Evolutionary conservation across 2,797 vertebrate species (phyloP), one percentile per base, ranked within the genome.

Genomic region (Chaunax sp.): DNA sequence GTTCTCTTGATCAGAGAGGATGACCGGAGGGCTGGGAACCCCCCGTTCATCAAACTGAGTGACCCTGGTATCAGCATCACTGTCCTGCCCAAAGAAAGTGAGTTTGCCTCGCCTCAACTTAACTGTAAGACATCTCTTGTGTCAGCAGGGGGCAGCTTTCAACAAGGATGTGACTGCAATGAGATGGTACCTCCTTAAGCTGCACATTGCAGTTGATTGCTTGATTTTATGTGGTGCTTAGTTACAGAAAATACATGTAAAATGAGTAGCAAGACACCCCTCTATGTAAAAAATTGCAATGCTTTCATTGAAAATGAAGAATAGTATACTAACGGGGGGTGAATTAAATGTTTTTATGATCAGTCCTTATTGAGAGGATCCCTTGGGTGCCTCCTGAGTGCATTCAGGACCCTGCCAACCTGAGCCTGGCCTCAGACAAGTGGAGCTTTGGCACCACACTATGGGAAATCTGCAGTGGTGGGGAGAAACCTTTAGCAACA

Each of bases 401-500:
- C 65, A 90, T 98, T 44, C 94, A 95, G 66, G 96, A 96, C 81
- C 89, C 94, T 23, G 94, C 91, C 78, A 95, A 92, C 72, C 86
- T 97, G 69, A 96, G 89, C 86, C 85, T 95, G 73, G 94, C 95
- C 19, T 92, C 94, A 59, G 98, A 99, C 86, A 98, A 97, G 80
- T 99, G 98, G 98, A 96, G 96, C 85, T 99, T 97, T 89, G 98
- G 98, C 72, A 95, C 97, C 35, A 97, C 97, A 2, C 83, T 99
- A 53, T 99, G 98, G 98, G 98, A 99, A 93, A 97, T 99, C 69
- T 99, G 96, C 91, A 98, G 96, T 37, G 94, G 96, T 51, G 98
- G 97, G 63, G 98, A 99, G 75, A 97, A 94, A 68, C 97, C 98
- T 6, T 90, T 99, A 54, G 92, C 89, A 51, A 87, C 95, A 22